Conservation (phyloP, 2,888 invertebrate genomes). For the Drosophila vallismaia region DNA sequence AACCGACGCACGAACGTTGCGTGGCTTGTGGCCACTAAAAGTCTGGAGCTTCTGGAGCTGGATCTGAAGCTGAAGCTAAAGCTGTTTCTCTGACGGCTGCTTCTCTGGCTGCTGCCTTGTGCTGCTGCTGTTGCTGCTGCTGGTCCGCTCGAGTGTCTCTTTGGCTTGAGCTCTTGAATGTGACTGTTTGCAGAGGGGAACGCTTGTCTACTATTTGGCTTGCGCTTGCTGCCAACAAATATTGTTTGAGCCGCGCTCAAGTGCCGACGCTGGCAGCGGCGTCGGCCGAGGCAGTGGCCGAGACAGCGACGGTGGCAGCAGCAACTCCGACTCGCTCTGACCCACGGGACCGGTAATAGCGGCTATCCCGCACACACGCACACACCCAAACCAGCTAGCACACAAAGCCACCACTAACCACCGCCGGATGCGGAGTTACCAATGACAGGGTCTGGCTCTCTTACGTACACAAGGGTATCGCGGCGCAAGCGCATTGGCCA, state of each 20-base stretch:
- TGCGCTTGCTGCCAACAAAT: slow-evolving; percentile 84
- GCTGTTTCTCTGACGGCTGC: slow-evolving; percentile 35
- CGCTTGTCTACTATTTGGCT: slow-evolving; percentile 85
- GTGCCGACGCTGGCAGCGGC: slow-evolving; percentile 70
- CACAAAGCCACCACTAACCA: slow-evolving; percentile 51
- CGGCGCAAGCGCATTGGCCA: slow-evolving; percentile 80
- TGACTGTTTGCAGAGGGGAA: slow-evolving; percentile 85
- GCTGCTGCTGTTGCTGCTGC: slow-evolving; percentile 50
- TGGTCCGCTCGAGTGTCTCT: slow-evolving; percentile 84
- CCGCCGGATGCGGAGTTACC: slow-evolving; percentile 54
- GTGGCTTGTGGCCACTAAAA: slow-evolving; percentile 74
- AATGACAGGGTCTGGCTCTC: slow-evolving; percentile 71
- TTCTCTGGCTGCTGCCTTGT: slow-evolving; percentile 34
- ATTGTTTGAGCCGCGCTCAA: slow-evolving; percentile 84
- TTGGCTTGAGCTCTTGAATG: slow-evolving; percentile 84
- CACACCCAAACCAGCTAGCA: neutral
- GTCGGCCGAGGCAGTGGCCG: slow-evolving; percentile 45
- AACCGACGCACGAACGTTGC: slow-evolving; percentile 78
- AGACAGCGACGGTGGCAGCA: slow-evolving; percentile 37
- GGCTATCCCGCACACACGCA: slow-evolving; percentile 51
- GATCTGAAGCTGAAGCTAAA: slow-evolving; percentile 15
- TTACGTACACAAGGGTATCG: slow-evolving; percentile 74
- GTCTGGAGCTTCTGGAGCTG: slow-evolving; percentile 58
- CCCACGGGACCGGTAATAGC: slow-evolving; percentile 43
- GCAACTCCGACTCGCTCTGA: slow-evolving; percentile 57